Evolutionary conservation across 2,888 invertebrate species (phyloP), one percentile per base, ranked within the genome.

Genomic region (Sminthurides aquaticus): DNA sequence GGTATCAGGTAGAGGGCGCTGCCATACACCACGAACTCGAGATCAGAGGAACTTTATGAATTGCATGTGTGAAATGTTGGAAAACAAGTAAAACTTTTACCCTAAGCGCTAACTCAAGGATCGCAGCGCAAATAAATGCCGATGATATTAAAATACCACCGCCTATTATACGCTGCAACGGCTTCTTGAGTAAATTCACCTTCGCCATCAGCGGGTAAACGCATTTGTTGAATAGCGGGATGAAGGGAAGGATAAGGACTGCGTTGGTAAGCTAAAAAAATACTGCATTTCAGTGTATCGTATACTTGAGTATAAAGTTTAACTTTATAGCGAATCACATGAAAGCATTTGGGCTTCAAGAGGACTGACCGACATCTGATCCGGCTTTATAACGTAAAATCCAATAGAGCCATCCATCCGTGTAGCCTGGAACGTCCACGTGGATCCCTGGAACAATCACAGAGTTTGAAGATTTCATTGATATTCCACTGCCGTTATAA

Each of bases 311-410:
- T 34, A 11, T 34, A 11, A 34, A 34, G n/a, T n/a, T n/a, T n/a
- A n/a, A n/a, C n/a, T n/a, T n/a, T n/a, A n/a, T n/a, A n/a, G n/a
- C n/a, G n/a, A n/a, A n/a, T n/a, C n/a, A n/a, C n/a, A n/a, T n/a
- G n/a, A n/a, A n/a, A n/a, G n/a, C n/a, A n/a, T n/a, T n/a, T n/a
- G n/a, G n/a, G n/a, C n/a, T n/a, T n/a, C n/a, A n/a, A n/a, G n/a
- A n/a, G n/a, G n/a, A n/a, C n/a, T 34, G 0, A 79, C 79, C 75
- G 80, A 80, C 76, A 83, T 78, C 75, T 82, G 82, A 73, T 83
- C 83, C 1, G 83, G 82, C 63, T 79, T 78, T 20, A 81, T 66
- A 22, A 75, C 78, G 15, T 11, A 34, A 3, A 8, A 81, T 0
- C 88, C 69, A 25, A 74, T 20, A 55, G 72, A 61, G 8, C 77